Percentiles rank a stretch among this genome's conserved stretches.
These are phyloP conservation scores for Mormyrops boulengeri DNA, from an alignment of 2,797 vertebrate genomes.

Conservation along the genomic window DNA sequence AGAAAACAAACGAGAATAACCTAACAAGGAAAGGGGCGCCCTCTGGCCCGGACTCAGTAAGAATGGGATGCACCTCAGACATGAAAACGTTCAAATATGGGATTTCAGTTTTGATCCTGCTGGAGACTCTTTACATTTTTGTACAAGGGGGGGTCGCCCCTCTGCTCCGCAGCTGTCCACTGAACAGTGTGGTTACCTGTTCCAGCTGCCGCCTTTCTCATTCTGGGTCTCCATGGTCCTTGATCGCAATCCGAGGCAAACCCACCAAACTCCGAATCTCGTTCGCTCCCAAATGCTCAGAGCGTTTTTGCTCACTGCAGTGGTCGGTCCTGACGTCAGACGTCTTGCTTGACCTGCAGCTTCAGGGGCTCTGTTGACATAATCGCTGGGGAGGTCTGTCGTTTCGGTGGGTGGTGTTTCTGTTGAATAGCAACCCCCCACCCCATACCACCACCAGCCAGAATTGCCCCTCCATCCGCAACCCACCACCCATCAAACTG, in stretches of 20 bases:
- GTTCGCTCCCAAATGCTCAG: not conserved
- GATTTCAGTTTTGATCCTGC: slow-evolving; percentile 40
- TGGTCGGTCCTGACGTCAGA: not conserved
- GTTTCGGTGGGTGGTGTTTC: not conserved
- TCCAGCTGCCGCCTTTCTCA: not conserved
- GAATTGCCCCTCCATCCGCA: not conserved
- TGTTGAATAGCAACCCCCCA: not conserved
- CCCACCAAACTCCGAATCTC: not conserved
- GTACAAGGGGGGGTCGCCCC: slow-evolving; percentile 38
- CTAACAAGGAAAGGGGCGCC: slow-evolving; percentile 8
- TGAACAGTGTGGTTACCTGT: not conserved
- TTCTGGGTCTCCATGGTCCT: not conserved
- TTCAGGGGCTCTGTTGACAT: not conserved
- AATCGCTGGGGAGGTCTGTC: not conserved
- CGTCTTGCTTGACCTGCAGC: not conserved
- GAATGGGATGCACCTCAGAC: slow-evolving; percentile 34
- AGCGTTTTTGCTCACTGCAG: not conserved
- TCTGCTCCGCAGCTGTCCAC: not conserved
- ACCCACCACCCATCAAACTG: not conserved
- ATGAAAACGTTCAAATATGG: slow-evolving; percentile 36
- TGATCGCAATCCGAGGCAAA: not conserved
- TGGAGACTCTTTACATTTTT: slow-evolving; percentile 58
- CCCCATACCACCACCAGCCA: not conserved
- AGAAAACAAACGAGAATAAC: slow-evolving; percentile 34
- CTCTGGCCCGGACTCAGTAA: slow-evolving; percentile 17